Base-by-base conservation (phyloP, 2,797 vertebrate genomes). In the Borostomias antarcticus region DNA sequence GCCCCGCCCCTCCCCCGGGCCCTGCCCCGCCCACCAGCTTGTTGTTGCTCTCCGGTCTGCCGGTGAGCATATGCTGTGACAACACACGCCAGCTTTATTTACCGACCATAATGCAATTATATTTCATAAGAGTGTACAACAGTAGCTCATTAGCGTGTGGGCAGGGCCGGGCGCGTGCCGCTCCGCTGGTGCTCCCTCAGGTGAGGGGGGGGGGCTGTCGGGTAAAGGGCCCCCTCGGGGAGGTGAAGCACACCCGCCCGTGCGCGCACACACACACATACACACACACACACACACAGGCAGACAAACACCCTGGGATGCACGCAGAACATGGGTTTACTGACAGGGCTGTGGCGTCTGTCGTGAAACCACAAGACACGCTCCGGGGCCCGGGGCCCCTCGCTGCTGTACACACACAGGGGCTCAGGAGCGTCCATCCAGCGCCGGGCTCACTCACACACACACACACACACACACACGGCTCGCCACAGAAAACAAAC, bases 91-190 rank as follows among this genome's bases (percentile, higher is more conserved):
- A 91, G 88, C 92, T 95, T 94, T 96, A 96, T 95, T 97, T 94
- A 95, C 94, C 93, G 91, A 96, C 92, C 91, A 88, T 92, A 93
- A 95, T 95, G 94, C 95, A 96, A 95, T 97, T 97, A 96, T 94
- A 95, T 92, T 93, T 93, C 86, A 95, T 94, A 94, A 96, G 93
- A 96, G 96, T 95, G 94, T 95, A 96, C 94, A 96, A 95, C 93
- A 96, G 96, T 95, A 98, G 94, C 94, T 98, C 95, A 95, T 96
- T 95, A 95, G 90, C 90, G 87, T 90, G 82, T 85, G 84, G 88
- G 86, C 85, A 85, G 87, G 82, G 86, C 80, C 85, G 87, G 74
- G 72, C 87, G 80, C 83, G 90, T 89, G 91, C 87, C 45, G 0
- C 23, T 10, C 59, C 40, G 25, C n/a, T 19, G n/a, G 51, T 19